A percentile compares a stretch with the other conserved stretches of the same genome.
Evolutionary conservation across 2,113 vertebrate genomes (phyloP).

Genomic region (Atherinomorus stipes): DNA sequence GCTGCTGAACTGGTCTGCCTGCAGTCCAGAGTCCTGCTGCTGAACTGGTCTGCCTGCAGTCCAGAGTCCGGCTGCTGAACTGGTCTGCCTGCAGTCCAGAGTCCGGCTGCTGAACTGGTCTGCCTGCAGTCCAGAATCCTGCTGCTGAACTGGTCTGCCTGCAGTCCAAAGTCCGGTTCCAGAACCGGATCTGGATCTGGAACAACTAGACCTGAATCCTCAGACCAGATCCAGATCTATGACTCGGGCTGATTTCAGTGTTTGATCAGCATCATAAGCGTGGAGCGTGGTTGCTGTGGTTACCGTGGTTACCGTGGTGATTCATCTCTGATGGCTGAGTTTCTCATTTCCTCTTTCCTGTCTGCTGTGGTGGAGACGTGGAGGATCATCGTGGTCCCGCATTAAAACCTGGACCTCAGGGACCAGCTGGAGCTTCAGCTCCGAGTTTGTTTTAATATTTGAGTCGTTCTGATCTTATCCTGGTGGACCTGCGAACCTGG

Average conservation of each 20-base stretch:
- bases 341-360: constrained; percentile 14
- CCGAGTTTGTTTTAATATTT: no score
- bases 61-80: no score
- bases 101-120: no score
- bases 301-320: background rate
- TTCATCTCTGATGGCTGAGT: constrained; percentile 2
- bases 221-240: no score
- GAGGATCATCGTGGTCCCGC: background rate
- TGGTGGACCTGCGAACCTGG: no score
- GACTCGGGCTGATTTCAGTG: background rate
- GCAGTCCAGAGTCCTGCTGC: no score
- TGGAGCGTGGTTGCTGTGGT: background rate
- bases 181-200: background rate
- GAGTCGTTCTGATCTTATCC: background rate
- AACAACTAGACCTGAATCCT: background rate
- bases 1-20: no score
- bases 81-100: no score
- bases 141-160: no score
- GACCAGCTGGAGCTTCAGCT: background rate
- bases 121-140: no score
- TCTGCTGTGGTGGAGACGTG: background rate
- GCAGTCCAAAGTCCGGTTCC: no score
- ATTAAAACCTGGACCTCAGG: background rate
- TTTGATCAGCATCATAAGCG: background rate
- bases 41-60: no score